Base-by-base conservation (phyloP, 2,888 invertebrate species). In the Leistus spinibarbis region DNA sequence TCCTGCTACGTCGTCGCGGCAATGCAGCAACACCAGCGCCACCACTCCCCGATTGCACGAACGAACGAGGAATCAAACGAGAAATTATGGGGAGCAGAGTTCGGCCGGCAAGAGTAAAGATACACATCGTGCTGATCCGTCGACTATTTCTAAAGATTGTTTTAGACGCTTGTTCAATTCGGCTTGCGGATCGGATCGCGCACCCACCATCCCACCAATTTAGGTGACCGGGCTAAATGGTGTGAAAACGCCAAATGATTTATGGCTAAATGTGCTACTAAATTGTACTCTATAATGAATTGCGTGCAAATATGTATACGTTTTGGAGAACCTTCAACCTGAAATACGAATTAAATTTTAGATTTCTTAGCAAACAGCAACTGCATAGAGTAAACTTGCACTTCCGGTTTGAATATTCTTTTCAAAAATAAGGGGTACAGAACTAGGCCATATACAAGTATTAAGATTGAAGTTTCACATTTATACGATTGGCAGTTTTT, bases 71-170 rank as follows among this genome's bases (percentile, higher is more conserved):
- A 68, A 68, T 68, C 68, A 68, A 68, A 68, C 68, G 68, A 68
- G 68, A 68, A 68, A 68, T 68, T 68, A 68, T 68, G 68, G 68
- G 54, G 68, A 68, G 68, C 54, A 68, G 19, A 68, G 68, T 27
- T 68, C 68, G 68, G 17, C 17, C 17, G 9, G 68, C 22, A 68
- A 40, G 40, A 40, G 40, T 40, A 40, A 24, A 68, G 68, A 68
- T 68, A 68, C 68, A 68, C 68, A 68, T 68, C 68, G 54, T 68
- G 68, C 68, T 68, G 68, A 68, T 54, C 68, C 22, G 22, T 54
- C 68, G 54, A 22, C 67, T 53, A 20, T 60, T 60, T 60, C 60
- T 60, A 60, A 60, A 60, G 60, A 60, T 60, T 60, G 60, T 19
- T 60, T 19, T 60, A 60, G 60, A 60, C 60, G 1, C 40, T 40